Evolutionary conservation across 2,888 invertebrate species (phyloP).

Genomic region (Hetaerina titia): DNA sequence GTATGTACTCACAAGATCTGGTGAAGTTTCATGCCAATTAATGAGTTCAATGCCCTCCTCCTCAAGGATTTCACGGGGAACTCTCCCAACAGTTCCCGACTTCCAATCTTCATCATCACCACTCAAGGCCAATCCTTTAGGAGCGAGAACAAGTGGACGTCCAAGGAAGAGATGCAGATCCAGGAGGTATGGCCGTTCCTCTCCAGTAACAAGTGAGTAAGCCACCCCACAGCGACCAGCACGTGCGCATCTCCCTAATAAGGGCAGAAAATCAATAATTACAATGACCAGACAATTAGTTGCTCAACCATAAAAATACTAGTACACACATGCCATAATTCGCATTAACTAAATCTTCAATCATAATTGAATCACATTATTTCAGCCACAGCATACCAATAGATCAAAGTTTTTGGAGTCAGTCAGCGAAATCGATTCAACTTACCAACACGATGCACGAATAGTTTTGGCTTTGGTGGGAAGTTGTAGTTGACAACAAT

Average conservation of each 20-base stretch:
- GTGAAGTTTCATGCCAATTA: constrained; percentile 85
- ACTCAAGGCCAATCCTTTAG: constrained; percentile 74
- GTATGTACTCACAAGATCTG: constrained; percentile 85
- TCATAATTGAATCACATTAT: no score
- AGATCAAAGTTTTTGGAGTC: no score
- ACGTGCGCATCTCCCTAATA: constrained; percentile 92
- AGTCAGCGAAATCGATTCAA: constrained; percentile 69
- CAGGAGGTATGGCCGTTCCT: constrained; percentile 95
- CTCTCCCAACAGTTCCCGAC: constrained; percentile 84
- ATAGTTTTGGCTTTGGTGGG: constrained; percentile 97
- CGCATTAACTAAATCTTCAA: no score
- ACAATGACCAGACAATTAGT: not conserved
- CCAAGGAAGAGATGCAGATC: constrained; percentile 97
- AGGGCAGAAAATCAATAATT: not conserved
- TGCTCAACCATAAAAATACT: no score
- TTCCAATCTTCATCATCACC: constrained; percentile 71
- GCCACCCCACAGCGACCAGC: constrained; percentile 96
- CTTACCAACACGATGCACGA: constrained; percentile 98
- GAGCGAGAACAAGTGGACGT: constrained; percentile 82
- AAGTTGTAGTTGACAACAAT: constrained; percentile 98
- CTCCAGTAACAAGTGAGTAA: constrained; percentile 92
- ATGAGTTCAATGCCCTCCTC: constrained; percentile 88
- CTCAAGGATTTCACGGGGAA: constrained; percentile 91
- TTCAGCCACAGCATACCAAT: no score
- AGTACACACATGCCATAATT: no score